Evolutionary conservation across 2,113 vertebrate genomes (phyloP).

Genomic region (Silurus meridionalis): DNA sequence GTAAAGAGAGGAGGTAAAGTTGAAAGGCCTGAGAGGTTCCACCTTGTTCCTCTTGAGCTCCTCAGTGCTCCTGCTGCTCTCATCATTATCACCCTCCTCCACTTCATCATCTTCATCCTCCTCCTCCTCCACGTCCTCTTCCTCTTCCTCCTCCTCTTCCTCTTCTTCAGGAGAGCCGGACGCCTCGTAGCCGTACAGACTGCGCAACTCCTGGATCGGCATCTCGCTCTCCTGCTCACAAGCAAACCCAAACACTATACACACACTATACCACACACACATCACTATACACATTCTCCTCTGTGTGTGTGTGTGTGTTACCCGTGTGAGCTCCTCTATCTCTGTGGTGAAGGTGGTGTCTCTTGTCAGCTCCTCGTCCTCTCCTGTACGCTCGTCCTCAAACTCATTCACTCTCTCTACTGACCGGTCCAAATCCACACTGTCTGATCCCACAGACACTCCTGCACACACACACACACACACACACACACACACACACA

Average conservation of each 20-base stretch:
- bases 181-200: conserved; percentile 88
- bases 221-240: conserved; percentile 88
- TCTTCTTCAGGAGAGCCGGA: conserved; percentile 74
- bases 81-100: conserved; percentile 80
- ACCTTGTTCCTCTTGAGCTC: conserved; percentile 52
- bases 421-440: conserved; percentile 94
- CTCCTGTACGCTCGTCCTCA: conserved; percentile 93
- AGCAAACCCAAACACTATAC: neutral
- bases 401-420: conserved; percentile 97
- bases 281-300: neutral
- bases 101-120: conserved; percentile 77
- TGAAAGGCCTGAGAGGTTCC: neutral
- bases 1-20: neutral
- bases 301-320: conserved; percentile 55
- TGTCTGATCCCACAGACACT: conserved; percentile 89
- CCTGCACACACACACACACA: conserved; percentile 57
- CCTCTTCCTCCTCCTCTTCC: conserved; percentile 83
- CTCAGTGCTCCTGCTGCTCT: conserved; percentile 87
- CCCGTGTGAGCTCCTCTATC: conserved; percentile 93
- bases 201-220: conserved; percentile 95
- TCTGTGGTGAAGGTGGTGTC: conserved; percentile 89
- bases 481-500: neutral
- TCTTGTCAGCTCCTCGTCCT: conserved; percentile 95
- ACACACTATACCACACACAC: too few relatives aligned
- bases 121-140: conserved; percentile 84